A percentile compares a stretch with the other conserved stretches of the same genome.
These are phyloP conservation scores for Caenorhabditis doughertyi DNA, from an alignment of 2,888 invertebrate genomes.

Conservation along the genomic window DNA sequence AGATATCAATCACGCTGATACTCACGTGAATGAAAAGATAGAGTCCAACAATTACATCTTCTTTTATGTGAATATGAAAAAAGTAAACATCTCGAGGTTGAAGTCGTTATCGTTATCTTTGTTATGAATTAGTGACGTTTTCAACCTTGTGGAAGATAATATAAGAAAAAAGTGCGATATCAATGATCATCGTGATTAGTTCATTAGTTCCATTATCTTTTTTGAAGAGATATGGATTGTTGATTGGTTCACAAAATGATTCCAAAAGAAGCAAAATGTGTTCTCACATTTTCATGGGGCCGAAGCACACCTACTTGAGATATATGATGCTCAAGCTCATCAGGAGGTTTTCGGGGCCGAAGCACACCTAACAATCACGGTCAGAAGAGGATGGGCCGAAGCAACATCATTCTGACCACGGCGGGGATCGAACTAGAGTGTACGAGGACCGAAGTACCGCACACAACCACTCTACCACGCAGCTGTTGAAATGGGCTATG, in stretches of 20 bases:
- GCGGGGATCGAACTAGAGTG: conserved; percentile 23
- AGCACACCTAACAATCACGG: conserved; percentile 25
- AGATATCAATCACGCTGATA: background rate
- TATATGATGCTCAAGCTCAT: background rate
- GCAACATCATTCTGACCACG: conserved; percentile 24
- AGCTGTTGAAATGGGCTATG: background rate
- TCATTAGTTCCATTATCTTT: no score
- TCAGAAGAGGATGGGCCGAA: conserved; percentile 35
- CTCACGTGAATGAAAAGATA: background rate
- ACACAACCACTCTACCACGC: conserved; percentile 38
- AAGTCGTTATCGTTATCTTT: conserved; percentile 1
- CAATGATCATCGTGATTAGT: background rate
- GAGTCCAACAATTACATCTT: conserved; percentile 1
- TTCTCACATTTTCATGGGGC: conserved; percentile 1
- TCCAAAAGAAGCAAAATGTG: conserved; percentile 25
- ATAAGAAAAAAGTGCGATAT: background rate
- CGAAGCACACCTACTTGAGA: conserved; percentile 12
- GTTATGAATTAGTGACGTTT: background rate
- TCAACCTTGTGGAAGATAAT: background rate
- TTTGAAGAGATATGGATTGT: no score
- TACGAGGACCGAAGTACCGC: conserved; percentile 47
- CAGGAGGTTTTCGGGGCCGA: conserved; percentile 18
- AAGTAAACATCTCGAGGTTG: conserved; percentile 6
- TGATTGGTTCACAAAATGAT: background rate
- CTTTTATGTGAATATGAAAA: conserved; percentile 11